Evolutionary conservation across 2,888 invertebrate species (phyloP).

Genomic region (Drosophila kanekoi): DNA sequence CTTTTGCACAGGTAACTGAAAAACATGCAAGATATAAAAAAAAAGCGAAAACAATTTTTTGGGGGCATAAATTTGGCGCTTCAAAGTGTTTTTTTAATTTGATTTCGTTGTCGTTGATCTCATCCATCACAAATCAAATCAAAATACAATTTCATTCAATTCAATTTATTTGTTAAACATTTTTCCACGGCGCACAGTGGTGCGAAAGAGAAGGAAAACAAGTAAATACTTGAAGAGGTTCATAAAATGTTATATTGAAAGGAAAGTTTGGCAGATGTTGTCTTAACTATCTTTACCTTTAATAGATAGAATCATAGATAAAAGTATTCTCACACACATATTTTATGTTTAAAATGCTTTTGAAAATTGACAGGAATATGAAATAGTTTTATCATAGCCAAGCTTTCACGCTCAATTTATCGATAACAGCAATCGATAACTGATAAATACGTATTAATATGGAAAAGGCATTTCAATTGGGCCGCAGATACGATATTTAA

Average conservation of each 20-base stretch:
- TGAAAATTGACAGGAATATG: no score
- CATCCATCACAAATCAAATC: constrained; percentile 65
- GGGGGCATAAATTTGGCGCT: constrained; percentile 28
- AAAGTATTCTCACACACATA: no score
- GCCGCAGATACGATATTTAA: no score
- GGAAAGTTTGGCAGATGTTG: no score
- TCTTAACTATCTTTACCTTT: no score
- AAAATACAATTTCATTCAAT: constrained; percentile 70
- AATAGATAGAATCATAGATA: no score
- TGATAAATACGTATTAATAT: no score
- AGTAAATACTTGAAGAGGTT: background rate
- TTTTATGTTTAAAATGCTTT: no score
- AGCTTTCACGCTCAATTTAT: no score
- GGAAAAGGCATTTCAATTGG: no score
- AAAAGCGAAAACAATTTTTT: constrained; percentile 21
- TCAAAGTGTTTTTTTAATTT: constrained; percentile 41
- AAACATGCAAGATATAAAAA: background rate
- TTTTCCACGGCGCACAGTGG: constrained; percentile 25
- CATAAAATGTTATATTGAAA: background rate
- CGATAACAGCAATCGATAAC: no score
- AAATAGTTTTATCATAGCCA: no score
- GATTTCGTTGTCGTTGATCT: constrained; percentile 44
- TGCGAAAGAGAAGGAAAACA: background rate
- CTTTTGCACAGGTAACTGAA: constrained; percentile 57
- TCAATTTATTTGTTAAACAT: constrained; percentile 65